phyloP scores from a whole-genome alignment of 2,113 vertebrate genomes.

The Prietella phreatophila region DNA sequence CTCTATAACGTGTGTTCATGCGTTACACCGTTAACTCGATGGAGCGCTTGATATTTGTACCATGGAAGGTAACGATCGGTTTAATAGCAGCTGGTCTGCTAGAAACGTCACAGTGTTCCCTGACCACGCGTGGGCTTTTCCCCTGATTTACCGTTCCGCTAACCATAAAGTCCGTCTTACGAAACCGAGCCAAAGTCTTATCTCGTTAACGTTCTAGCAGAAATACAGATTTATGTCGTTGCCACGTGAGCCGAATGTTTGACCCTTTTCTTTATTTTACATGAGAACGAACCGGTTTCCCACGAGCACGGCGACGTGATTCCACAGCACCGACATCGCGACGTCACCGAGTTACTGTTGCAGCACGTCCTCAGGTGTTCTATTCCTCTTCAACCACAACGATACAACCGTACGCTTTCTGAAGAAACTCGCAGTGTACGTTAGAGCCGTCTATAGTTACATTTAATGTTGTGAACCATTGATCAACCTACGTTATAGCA shows the following conservation, averaged over 20 bases:
- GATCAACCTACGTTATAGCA: not conserved
- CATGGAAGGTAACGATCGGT: slow-evolving; percentile 38
- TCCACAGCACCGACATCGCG: not conserved
- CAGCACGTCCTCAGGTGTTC: not conserved
- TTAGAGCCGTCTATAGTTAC: not conserved
- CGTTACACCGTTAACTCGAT: slow-evolving; percentile 20
- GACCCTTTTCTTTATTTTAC: not conserved
- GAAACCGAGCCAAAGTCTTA: not conserved
- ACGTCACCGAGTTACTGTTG: too few species aligned
- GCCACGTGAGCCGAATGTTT: not conserved
- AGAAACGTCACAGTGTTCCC: slow-evolving; percentile 48
- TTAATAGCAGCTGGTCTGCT: slow-evolving; percentile 35
- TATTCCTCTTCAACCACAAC: not conserved
- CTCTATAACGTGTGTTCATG: slow-evolving; percentile 20
- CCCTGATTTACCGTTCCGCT: slow-evolving; percentile 30
- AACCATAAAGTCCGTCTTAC: not conserved
- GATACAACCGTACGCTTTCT: not conserved
- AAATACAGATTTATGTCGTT: not conserved
- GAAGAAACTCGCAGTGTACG: not conserved
- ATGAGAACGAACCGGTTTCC: not conserved
- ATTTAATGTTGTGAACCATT: not conserved
- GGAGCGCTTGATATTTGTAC: slow-evolving; percentile 33
- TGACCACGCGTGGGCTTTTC: slow-evolving; percentile 30
- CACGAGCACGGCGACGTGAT: not conserved
- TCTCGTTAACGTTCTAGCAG: not conserved